A percentile compares a stretch with the other conserved stretches of the same genome.
These are phyloP conservation scores for Leptinotarsa peninsularis DNA, from an alignment of 2,888 invertebrate species.

Conservation along the genomic window DNA sequence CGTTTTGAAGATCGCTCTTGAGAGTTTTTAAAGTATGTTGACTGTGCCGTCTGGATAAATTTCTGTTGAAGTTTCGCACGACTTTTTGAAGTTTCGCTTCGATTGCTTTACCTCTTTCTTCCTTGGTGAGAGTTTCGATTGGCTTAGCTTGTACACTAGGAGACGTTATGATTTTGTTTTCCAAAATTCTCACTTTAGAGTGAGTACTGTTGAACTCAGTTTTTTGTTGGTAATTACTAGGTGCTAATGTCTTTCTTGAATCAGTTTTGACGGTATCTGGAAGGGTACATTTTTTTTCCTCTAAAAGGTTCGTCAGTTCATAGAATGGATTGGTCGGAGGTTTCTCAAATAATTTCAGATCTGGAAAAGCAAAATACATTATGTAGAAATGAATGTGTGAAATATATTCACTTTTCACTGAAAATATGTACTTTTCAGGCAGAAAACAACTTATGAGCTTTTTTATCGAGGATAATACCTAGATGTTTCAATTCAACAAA, in stretches of 20 bases:
- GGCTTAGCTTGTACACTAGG: background rate
- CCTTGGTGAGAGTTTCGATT: constrained; percentile 26
- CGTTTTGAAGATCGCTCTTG: background rate
- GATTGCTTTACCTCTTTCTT: constrained; percentile 34
- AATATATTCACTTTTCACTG: too few relatives aligned
- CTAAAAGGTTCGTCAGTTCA: constrained; percentile 8
- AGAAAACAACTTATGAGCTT: too few relatives aligned
- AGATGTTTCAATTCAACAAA: too few relatives aligned
- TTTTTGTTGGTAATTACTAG: constrained; percentile 11
- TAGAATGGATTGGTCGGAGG: constrained; percentile 16
- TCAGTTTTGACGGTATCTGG: background rate
- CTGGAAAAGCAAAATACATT: background rate
- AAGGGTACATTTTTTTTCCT: constrained; percentile 1
- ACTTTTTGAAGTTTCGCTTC: constrained; percentile 36
- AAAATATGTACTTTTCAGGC: too few relatives aligned
- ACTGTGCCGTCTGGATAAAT: constrained; percentile 23
- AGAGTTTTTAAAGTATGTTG: background rate
- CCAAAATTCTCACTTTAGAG: constrained; percentile 33
- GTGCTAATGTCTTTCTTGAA: background rate
- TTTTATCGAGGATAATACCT: too few relatives aligned
- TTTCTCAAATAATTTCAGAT: constrained; percentile 5
- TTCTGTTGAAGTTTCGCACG: constrained; percentile 33
- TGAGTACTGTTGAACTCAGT: constrained; percentile 15
- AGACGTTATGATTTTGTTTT: constrained; percentile 29
- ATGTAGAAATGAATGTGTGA: background rate